These are phyloP conservation scores for Nycticorax nycticorax DNA, from an alignment of 2,113 vertebrate species.

Conservation along the genomic window DNA sequence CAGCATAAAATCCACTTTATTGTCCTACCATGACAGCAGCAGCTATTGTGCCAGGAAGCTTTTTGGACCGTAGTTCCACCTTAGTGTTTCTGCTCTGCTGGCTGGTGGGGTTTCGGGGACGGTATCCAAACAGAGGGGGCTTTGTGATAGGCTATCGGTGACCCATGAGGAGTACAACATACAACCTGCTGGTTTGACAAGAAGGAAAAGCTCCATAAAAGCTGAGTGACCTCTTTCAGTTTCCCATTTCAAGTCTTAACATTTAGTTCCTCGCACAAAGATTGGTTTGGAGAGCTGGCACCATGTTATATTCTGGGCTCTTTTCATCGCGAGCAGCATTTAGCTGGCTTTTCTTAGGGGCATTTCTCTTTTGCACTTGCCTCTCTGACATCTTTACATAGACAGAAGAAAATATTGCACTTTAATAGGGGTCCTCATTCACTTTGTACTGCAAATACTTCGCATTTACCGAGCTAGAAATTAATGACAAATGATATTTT, in stretches of 20 bases:
- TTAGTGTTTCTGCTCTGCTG: conserved; percentile 78
- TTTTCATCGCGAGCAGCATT: neutral
- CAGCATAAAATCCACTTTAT: conserved; percentile 79
- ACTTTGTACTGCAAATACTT: neutral
- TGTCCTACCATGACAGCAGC: conserved; percentile 82
- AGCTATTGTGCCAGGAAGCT: conserved; percentile 77
- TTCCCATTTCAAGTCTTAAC: conserved; percentile 73
- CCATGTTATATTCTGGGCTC: neutral
- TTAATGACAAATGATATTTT: neutral
- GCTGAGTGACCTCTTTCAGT: conserved; percentile 65
- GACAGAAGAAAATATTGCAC: neutral
- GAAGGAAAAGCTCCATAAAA: conserved; percentile 76
- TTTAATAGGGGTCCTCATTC: neutral
- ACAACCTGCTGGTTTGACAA: conserved; percentile 76
- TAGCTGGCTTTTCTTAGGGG: neutral
- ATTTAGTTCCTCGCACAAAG: conserved; percentile 60
- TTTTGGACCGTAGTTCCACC: conserved; percentile 63
- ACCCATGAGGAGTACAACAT: conserved; percentile 73
- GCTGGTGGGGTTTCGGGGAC: conserved; percentile 67
- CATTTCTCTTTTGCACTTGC: neutral
- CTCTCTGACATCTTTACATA: neutral
- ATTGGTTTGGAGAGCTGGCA: conserved; percentile 20
- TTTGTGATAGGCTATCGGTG: conserved; percentile 89
- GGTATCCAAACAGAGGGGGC: conserved; percentile 83
- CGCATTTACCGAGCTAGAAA: neutral